Conservation (phyloP, 2,113 vertebrate genomes). For the Peucedramus taeniatus region DNA sequence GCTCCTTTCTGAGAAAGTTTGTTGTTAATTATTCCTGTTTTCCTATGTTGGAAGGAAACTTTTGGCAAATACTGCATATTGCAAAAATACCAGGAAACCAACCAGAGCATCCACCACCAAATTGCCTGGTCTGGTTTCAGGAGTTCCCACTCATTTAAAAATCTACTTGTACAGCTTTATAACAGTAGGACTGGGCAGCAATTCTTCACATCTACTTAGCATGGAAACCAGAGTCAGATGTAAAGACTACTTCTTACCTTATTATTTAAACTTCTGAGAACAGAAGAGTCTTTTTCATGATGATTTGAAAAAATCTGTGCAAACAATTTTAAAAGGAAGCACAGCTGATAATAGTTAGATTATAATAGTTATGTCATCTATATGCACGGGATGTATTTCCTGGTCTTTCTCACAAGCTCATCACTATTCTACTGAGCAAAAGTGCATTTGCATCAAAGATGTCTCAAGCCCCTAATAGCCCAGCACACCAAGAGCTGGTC, state of each 20-base stretch:
- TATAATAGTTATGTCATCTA: not conserved
- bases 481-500: not conserved
- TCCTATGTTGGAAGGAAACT: not conserved
- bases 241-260: not conserved
- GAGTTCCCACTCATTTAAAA: not conserved
- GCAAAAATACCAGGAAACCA: not conserved
- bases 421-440: slow-evolving; percentile 33
- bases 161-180: not conserved
- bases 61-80: not conserved
- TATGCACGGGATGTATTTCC: slow-evolving; percentile 36
- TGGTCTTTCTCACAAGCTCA: slow-evolving; percentile 42
- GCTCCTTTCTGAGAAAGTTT: not conserved
- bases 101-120: not conserved
- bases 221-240: not conserved
- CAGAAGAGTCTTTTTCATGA: not conserved
- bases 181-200: not conserved
- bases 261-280: not conserved
- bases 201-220: not conserved
- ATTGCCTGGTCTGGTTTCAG: not conserved
- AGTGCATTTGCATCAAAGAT: slow-evolving; percentile 15
- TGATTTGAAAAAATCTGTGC: not conserved
- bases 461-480: not conserved
- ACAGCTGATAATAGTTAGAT: not conserved
- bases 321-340: not conserved
- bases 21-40: not conserved